Base-by-base conservation (phyloP, 2,113 vertebrate genomes). In the Gobius niger region DNA sequence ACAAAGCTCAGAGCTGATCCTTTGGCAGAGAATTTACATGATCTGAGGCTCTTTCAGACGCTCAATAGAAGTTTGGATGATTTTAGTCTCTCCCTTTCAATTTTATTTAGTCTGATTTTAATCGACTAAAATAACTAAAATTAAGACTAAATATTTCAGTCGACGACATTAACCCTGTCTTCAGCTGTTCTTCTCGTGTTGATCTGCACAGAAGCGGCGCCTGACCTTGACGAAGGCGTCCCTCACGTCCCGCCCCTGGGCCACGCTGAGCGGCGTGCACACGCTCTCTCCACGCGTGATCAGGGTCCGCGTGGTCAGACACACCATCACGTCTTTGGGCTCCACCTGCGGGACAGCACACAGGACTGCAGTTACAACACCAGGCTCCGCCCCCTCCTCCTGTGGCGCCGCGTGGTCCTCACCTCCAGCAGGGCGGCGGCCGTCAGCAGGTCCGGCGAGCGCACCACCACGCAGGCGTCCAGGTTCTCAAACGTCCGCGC, bases 151-250 rank as follows among this genome's bases (percentile, higher is more conserved):
- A n/a, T n/a, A n/a, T n/a, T n/a, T n/a, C n/a, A n/a, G n/a, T n/a
- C n/a, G n/a, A n/a, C n/a, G n/a, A n/a, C n/a, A n/a, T n/a, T n/a
- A n/a, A n/a, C n/a, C n/a, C n/a, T n/a, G 24, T 24, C 24, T 24
- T 24, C 1, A 24, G 24, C 24, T 24, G 24, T 24, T 24, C 3
- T 24, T 24, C n/a, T n/a, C n/a, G n/a, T 24, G 24, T 24, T 24
- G 3, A 1, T 24, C 3, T 34, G 24, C 24, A 3, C 24, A 34
- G 24, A 34, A 34, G 24, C 24, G 24, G 24, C 24, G 24, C 24
- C 24, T 34, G 24, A 98, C 97, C 96, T 99, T 99, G 61, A 99
- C 96, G 2, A 99, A 99, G 19, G 98, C 97, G 0, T 99, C 96
- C 15, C 97, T 92, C 61, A 99, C 98, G 0, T 99, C 98, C 83